A percentile compares a stretch with the other conserved stretches of the same genome.
phyloP scores from a whole-genome alignment of 2,113 vertebrate species.

The Lepus europaeus region DNA sequence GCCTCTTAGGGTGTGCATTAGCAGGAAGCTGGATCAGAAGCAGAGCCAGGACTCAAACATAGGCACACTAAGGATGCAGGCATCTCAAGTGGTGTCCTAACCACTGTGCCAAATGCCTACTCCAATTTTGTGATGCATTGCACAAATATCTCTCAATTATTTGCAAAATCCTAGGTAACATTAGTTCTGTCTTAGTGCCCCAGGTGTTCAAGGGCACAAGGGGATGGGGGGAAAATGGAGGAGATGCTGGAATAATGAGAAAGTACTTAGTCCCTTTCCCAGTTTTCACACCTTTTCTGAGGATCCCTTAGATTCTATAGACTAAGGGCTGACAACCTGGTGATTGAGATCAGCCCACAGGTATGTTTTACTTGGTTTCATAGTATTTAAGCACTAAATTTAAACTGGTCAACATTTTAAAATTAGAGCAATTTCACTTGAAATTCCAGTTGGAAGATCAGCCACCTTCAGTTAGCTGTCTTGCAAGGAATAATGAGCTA shows the following conservation, averaged over 20 bases:
- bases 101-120: too few species aligned
- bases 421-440: neutral
- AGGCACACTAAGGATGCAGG: too few species aligned
- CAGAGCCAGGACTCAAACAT: too few species aligned
- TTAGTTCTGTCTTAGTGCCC: neutral
- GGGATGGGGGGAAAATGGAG: neutral
- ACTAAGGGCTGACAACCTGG: neutral
- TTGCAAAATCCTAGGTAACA: neutral
- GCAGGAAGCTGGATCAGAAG: too few species aligned
- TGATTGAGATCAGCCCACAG: neutral
- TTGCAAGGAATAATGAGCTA: neutral
- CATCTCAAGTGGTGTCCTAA: too few species aligned
- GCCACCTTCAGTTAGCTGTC: neutral
- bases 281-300: neutral
- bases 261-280: neutral
- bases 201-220: neutral
- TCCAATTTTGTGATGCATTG: neutral
- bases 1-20: too few species aligned
- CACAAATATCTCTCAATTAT: neutral
- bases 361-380: neutral
- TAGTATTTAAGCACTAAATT: neutral
- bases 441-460: neutral
- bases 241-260: neutral
- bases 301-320: neutral
- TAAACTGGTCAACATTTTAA: conserved; percentile 12